Percentiles rank a stretch among this genome's conserved stretches.
Evolutionary conservation across 1,140 invertebrate genomes (phyloP).

Genomic region (Sarcophaga bullata): DNA sequence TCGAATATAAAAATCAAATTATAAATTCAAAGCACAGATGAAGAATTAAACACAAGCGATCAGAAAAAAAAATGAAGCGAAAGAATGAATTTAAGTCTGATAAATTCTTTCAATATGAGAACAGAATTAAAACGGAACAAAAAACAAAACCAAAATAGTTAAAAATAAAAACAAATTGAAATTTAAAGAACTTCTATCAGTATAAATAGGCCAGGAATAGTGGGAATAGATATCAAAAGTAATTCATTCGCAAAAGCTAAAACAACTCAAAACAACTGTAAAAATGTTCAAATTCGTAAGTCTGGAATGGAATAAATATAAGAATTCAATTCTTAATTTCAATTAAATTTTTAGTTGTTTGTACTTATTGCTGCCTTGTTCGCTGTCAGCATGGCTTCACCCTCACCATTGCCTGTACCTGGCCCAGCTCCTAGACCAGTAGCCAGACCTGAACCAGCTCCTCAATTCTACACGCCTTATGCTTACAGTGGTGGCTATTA

Average conservation of each 20-base stretch:
- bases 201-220: conserved; percentile 13
- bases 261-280: not conserved
- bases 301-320: not conserved
- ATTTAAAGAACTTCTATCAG: not conserved
- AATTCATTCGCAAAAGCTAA: not conserved
- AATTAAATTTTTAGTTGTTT: conserved; percentile 49
- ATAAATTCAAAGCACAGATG: too few relatives aligned
- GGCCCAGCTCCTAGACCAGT: conserved; percentile 53
- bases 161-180: not conserved
- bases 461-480: conserved; percentile 58
- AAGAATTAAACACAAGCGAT: too few relatives aligned
- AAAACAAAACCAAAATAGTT: too few relatives aligned
- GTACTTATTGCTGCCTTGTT: conserved; percentile 61
- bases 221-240: not conserved
- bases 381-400: conserved; percentile 54
- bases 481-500: conserved; percentile 53
- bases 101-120: too few relatives aligned
- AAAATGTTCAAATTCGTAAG: conserved; percentile 42
- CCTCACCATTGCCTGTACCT: conserved; percentile 53
- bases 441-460: conserved; percentile 52
- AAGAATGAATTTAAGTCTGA: too few relatives aligned
- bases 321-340: not conserved
- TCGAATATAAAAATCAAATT: too few relatives aligned
- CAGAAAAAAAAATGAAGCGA: too few relatives aligned
- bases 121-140: too few relatives aligned